These are phyloP conservation scores for Acleris sparsana DNA, from an alignment of 2,888 invertebrate genomes.

Conservation along the genomic window DNA sequence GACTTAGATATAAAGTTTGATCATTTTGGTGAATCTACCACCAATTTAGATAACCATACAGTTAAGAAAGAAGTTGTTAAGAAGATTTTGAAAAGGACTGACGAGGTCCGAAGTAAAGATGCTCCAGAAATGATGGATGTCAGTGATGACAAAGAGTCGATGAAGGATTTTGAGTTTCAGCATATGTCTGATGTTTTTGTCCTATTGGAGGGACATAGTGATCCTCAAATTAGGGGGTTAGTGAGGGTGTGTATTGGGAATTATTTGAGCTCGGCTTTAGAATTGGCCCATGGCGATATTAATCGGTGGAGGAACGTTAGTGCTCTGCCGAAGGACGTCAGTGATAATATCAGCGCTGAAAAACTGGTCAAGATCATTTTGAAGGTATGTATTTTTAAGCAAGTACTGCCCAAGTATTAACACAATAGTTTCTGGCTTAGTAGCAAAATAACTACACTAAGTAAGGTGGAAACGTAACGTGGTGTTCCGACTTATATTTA, in stretches of 20 bases:
- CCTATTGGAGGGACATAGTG: conserved; percentile 87
- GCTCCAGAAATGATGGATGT: conserved; percentile 43
- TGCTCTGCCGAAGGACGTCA: conserved; percentile 64
- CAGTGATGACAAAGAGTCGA: conserved; percentile 41
- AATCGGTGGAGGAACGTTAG: conserved; percentile 73
- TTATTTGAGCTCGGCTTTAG: conserved; percentile 85
- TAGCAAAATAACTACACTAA: too few species aligned
- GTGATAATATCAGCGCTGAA: conserved; percentile 68
- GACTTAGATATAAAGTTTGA: conserved; percentile 86
- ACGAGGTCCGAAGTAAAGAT: conserved; percentile 57
- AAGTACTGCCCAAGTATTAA: too few species aligned
- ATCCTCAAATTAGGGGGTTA: conserved; percentile 92
- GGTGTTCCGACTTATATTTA: too few species aligned
- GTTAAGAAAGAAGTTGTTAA: conserved; percentile 51
- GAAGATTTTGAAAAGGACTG: conserved; percentile 53
- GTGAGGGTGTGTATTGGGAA: conserved; percentile 87
- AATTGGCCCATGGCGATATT: conserved; percentile 82
- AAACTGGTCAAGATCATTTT: conserved; percentile 79
- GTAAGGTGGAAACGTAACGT: too few species aligned
- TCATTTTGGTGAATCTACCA: conserved; percentile 83
- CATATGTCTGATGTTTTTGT: conserved; percentile 87
- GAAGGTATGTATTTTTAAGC: conserved; percentile 71
- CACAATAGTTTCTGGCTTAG: too few species aligned
- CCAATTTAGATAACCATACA: conserved; percentile 62
- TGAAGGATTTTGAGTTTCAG: conserved; percentile 76